Percentiles rank a stretch among this genome's conserved stretches.
Conservation (phyloP, 1,140 invertebrate species). For the Metopolophium dirhodum region DNA sequence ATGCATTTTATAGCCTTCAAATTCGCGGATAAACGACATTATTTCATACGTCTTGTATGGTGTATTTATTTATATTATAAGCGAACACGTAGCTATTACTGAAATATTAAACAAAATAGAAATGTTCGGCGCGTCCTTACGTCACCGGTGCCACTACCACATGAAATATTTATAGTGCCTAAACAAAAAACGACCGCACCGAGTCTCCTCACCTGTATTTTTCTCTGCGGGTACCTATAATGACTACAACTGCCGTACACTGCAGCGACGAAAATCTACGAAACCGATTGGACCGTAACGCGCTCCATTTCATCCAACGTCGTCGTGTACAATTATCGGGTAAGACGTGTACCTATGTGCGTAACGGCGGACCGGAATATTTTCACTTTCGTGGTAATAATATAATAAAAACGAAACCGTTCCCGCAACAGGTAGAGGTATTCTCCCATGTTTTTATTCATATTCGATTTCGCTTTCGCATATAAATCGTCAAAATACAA, state of each 20-base stretch:
- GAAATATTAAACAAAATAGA: not conserved
- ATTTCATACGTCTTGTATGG: not conserved
- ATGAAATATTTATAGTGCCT: not conserved
- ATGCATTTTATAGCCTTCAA: not conserved
- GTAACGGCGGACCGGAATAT: not conserved
- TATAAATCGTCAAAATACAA: not conserved
- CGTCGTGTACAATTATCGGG: not conserved
- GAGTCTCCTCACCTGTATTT: not conserved
- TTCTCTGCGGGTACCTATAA: not conserved
- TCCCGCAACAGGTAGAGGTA: not conserved
- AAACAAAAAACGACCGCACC: not conserved
- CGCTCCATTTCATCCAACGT: not conserved
- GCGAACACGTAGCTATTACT: not conserved
- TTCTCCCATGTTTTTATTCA: no score
- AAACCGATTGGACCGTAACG: slow-evolving; percentile 11
- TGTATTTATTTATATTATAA: not conserved
- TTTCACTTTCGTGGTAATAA: not conserved
- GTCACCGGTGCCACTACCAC: not conserved
- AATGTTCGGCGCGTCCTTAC: not conserved
- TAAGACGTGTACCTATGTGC: no score
- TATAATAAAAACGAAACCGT: not conserved
- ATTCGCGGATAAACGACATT: not conserved
- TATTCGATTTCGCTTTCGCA: not conserved
- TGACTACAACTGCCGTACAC: no score
- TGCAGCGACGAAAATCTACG: not conserved